Evolutionary conservation across 2,888 invertebrate genomes (phyloP).

Genomic region (Macroteleia sp.): DNA sequence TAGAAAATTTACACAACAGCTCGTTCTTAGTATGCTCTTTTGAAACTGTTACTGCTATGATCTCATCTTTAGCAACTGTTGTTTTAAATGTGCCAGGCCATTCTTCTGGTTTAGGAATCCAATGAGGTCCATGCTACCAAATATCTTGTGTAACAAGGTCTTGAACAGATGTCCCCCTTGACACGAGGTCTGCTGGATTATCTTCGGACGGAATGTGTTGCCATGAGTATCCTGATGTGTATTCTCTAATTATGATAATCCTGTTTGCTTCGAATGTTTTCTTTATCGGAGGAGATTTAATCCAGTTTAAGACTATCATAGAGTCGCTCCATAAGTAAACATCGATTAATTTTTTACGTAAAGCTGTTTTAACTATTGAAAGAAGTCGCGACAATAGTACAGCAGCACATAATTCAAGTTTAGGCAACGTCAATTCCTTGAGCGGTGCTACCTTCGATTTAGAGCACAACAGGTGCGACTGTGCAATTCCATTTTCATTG

Average conservation of each 20-base stretch:
- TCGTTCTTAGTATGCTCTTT: no score
- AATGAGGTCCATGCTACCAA: slow-evolving; percentile 28
- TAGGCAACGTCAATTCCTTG: slow-evolving; percentile 11
- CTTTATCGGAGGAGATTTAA: background rate
- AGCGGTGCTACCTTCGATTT: slow-evolving; percentile 57
- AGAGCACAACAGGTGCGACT: slow-evolving; percentile 36
- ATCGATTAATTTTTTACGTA: background rate
- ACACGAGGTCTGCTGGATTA: slow-evolving; percentile 23
- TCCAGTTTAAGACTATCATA: background rate
- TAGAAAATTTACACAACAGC: no score
- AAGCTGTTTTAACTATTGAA: slow-evolving; percentile 1
- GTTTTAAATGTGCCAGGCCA: no score
- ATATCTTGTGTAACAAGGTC: background rate
- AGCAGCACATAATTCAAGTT: slow-evolving; percentile 38
- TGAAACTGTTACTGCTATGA: no score
- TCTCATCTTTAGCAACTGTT: no score
- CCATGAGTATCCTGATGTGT: background rate
- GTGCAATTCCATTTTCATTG: background rate
- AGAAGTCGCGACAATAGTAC: slow-evolving; percentile 15
- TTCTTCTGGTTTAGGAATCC: no score
- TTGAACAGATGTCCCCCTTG: slow-evolving; percentile 7
- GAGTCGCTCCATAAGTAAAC: slow-evolving; percentile 40
- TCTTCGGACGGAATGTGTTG: background rate
- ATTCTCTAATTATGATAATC: no score
- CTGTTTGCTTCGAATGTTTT: no score